Evolutionary conservation across 2,797 vertebrate species (phyloP).

Genomic region (Thalassophryne amazonica): DNA sequence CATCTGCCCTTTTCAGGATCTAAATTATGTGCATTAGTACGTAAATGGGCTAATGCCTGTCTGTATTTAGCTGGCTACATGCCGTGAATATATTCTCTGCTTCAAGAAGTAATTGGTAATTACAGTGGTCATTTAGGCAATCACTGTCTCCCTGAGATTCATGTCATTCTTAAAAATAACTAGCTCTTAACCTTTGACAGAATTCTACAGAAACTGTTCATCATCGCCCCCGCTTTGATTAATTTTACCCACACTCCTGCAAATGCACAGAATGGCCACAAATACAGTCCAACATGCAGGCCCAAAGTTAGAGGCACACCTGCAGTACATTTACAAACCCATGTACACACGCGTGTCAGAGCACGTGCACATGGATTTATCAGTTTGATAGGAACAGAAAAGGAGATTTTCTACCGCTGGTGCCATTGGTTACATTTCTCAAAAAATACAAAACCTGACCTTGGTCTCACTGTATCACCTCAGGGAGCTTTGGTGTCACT

Average conservation of each 20-base stretch:
- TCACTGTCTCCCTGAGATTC: constrained; percentile 99
- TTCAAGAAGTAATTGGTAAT: constrained; percentile 99
- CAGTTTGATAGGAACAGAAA: constrained; percentile 2
- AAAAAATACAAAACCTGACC: no score
- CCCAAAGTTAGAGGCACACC: constrained; percentile 58
- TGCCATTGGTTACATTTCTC: constrained; percentile 62
- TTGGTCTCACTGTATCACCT: no score
- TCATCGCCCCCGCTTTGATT: constrained; percentile 99
- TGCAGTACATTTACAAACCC: constrained; percentile 18
- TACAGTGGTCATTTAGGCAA: constrained; percentile 99
- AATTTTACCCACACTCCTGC: constrained; percentile 83
- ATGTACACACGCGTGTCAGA: constrained; percentile 8
- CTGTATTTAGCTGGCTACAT: constrained; percentile 99
- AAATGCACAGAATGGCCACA: constrained; percentile 36
- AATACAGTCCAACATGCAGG: constrained; percentile 30
- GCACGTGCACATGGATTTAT: constrained; percentile 11
- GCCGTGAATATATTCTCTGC: constrained; percentile 99
- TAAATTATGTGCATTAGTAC: constrained; percentile 99
- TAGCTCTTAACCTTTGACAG: constrained; percentile 99
- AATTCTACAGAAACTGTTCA: constrained; percentile 99
- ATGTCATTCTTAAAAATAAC: constrained; percentile 99
- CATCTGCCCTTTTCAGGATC: constrained; percentile 99
- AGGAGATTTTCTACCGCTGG: constrained; percentile 38
- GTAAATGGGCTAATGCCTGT: constrained; percentile 99
- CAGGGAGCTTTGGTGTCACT: no score